Percentiles rank a stretch among this genome's conserved stretches.
phyloP scores from a whole-genome alignment of 2,888 invertebrate genomes.

The Agrochola lychnidis region DNA sequence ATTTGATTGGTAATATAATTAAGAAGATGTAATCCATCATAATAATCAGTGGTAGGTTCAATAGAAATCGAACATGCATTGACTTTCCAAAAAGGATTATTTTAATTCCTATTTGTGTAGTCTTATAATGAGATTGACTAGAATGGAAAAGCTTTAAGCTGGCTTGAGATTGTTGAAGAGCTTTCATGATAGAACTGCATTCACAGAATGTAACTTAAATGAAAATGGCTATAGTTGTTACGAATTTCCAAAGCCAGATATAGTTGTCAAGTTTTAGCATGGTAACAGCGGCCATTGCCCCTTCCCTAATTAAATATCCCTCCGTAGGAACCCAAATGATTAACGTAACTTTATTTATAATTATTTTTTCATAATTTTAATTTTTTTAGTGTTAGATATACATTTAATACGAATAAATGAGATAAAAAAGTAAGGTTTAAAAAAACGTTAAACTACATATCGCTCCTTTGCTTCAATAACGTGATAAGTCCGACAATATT shows the following conservation, averaged over 20 bases:
- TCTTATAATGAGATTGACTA: background rate
- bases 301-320: background rate
- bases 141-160: background rate
- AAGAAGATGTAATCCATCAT: constrained; percentile 21
- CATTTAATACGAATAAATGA: no score
- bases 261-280: background rate
- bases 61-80: background rate
- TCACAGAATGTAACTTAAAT: background rate
- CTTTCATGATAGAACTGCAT: background rate
- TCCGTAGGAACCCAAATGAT: no score
- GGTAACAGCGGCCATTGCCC: background rate
- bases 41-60: background rate
- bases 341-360: no score
- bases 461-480: no score
- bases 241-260: background rate
- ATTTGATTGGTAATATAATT: constrained; percentile 10
- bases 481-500: no score
- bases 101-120: background rate
- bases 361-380: no score
- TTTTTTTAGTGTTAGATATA: no score
- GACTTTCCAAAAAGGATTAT: constrained; percentile 5
- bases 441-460: no score
- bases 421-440: no score
- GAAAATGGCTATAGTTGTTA: background rate
- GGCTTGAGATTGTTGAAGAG: background rate